A percentile compares a stretch with the other conserved stretches of the same genome.
Conservation (phyloP, 1,140 invertebrate species). For the Acyrthosiphon pisum region DNA sequence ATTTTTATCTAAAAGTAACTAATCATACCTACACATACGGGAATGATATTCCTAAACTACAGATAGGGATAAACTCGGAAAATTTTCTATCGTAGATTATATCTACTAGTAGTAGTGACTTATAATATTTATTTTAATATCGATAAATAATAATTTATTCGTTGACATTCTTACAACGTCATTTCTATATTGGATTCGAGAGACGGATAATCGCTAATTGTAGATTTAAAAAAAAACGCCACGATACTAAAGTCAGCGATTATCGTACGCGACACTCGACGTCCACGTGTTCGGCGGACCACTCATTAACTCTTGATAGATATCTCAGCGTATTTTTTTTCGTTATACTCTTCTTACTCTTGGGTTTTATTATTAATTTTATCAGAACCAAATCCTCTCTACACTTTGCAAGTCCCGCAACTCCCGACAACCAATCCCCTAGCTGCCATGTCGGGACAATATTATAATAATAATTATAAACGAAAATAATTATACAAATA, state of each 20-base stretch:
- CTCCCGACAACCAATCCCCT: neutral
- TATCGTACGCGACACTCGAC: slow-evolving; percentile 20
- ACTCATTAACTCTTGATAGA: slow-evolving; percentile 47
- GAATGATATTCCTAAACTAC: neutral
- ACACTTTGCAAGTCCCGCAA: neutral
- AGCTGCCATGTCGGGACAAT: neutral
- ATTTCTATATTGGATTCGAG: neutral
- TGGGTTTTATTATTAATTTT: slow-evolving; percentile 11
- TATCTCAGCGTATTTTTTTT: slow-evolving; percentile 1
- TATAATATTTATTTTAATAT: neutral
- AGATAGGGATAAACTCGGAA: neutral
- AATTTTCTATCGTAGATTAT: neutral
- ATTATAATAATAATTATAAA: neutral
- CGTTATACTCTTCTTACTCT: neutral
- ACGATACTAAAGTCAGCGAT: slow-evolving; percentile 25
- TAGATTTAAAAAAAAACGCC: slow-evolving; percentile 9
- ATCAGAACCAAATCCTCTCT: slow-evolving; percentile 16
- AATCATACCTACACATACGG: neutral
- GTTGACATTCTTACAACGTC: neutral
- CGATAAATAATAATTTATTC: neutral
- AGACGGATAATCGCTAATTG: slow-evolving; percentile 18
- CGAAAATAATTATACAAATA: neutral
- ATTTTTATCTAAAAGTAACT: neutral
- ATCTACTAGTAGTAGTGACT: neutral
- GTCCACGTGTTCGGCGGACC: slow-evolving; percentile 40